Evolutionary conservation across 2,888 invertebrate species (phyloP).

Genomic region (Druceiella hillmani): DNA sequence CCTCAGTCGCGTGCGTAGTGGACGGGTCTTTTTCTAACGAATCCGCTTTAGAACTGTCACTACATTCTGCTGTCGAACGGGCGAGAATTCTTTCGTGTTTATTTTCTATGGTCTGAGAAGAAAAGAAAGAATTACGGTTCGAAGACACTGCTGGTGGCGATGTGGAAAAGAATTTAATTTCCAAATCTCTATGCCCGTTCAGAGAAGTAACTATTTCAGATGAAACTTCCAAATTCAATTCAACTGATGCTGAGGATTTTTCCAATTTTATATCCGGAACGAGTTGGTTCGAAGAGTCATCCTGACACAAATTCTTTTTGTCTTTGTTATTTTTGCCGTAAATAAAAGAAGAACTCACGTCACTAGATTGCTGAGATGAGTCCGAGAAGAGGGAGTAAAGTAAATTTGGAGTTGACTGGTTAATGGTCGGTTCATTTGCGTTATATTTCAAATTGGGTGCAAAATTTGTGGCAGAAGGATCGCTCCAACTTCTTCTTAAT

Average conservation of each 20-base stretch:
- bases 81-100: no score
- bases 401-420: conserved; percentile 42
- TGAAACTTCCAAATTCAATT: conserved; percentile 60
- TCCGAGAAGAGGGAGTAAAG: conserved; percentile 38
- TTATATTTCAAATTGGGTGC: conserved; percentile 39
- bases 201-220: conserved; percentile 73
- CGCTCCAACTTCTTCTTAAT: conserved; percentile 59
- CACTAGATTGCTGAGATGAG: conserved; percentile 35
- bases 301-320: conserved; percentile 36
- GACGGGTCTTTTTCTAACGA: no score
- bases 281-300: conserved; percentile 20
- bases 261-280: conserved; percentile 22
- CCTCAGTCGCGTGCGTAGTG: no score
- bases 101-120: no score
- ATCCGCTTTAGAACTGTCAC: no score
- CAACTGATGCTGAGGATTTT: conserved; percentile 25
- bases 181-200: conserved; percentile 71
- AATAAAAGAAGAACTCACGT: conserved; percentile 33
- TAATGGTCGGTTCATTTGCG: conserved; percentile 32
- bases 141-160: conserved; percentile 45
- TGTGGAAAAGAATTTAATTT: conserved; percentile 71
- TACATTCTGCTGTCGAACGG: no score
- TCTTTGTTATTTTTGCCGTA: no score
- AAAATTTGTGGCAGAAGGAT: conserved; percentile 43
- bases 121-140: conserved; percentile 46